phyloP scores from a whole-genome alignment of 2,113 vertebrate genomes.

The Chloropsis cyanopogon region DNA sequence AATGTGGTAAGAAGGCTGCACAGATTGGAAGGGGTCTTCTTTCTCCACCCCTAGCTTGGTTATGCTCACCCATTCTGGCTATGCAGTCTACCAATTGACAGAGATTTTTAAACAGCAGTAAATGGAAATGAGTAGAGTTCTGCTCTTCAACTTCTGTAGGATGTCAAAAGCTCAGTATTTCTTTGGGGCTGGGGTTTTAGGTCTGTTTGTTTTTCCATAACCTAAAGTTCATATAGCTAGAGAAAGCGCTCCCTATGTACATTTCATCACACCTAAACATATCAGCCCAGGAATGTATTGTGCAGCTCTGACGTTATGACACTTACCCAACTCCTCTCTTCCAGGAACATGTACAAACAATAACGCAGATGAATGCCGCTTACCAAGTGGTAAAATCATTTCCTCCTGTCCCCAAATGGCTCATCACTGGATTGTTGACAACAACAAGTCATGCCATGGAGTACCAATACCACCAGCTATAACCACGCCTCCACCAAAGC shows the following conservation, averaged over 20 bases:
- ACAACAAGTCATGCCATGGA: slow-evolving; percentile 40
- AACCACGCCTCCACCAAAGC: not conserved
- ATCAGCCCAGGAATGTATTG: not conserved
- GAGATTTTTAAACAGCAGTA: not conserved
- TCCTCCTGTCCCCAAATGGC: slow-evolving; percentile 76
- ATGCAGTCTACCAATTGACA: not conserved
- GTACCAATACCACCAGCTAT: not conserved
- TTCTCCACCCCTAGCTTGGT: not conserved
- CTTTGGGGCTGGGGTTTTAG: not conserved
- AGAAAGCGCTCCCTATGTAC: not conserved
- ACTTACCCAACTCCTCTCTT: not conserved
- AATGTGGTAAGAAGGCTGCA: slow-evolving; percentile 82
- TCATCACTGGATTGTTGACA: slow-evolving; percentile 72
- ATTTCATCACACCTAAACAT: not conserved
- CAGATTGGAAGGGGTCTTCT: not conserved
- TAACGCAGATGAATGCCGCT: slow-evolving; percentile 80
- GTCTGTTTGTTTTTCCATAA: not conserved
- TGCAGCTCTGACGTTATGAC: not conserved
- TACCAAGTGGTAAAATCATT: slow-evolving; percentile 67
- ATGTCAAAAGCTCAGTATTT: not conserved
- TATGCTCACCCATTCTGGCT: not conserved
- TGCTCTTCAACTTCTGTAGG: not conserved
- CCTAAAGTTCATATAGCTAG: not conserved
- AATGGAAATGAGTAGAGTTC: not conserved
- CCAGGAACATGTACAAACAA: slow-evolving; percentile 87